Evolutionary conservation across 2,888 invertebrate species (phyloP).

Genomic region (Hartigia nigra): DNA sequence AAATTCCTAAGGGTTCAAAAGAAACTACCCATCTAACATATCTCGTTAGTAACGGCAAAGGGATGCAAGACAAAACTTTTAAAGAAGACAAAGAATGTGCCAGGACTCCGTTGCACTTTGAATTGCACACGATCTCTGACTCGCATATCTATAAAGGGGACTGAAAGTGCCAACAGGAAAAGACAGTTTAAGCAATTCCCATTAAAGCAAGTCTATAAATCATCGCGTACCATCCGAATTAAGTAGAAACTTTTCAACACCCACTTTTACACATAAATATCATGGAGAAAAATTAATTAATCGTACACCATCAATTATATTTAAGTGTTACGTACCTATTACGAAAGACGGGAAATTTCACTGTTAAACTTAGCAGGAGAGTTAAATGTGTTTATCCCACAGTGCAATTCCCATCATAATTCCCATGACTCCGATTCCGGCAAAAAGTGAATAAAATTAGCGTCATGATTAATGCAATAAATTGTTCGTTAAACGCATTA

Average conservation of each 20-base stretch:
- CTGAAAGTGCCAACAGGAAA: constrained; percentile 3
- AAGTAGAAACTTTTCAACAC: background rate
- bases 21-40: background rate
- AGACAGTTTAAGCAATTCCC: constrained; percentile 3
- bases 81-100: background rate
- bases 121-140: background rate
- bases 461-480: background rate
- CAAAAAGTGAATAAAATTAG: background rate
- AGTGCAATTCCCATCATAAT: background rate
- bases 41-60: background rate
- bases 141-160: constrained; percentile 2
- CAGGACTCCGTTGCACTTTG: background rate
- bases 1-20: background rate
- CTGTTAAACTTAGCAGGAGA: background rate
- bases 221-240: background rate
- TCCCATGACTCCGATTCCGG: background rate
- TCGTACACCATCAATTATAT: background rate
- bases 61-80: background rate
- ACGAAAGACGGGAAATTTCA: background rate
- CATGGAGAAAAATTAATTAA: background rate
- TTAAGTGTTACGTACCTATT: background rate
- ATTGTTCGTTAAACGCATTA: background rate
- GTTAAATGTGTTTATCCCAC: background rate
- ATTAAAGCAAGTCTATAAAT: constrained; percentile 1
- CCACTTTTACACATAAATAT: background rate